Evolutionary conservation across 2,888 invertebrate genomes (phyloP), one percentile per base, ranked within the genome.

Genomic region (Morinoia aosen): DNA sequence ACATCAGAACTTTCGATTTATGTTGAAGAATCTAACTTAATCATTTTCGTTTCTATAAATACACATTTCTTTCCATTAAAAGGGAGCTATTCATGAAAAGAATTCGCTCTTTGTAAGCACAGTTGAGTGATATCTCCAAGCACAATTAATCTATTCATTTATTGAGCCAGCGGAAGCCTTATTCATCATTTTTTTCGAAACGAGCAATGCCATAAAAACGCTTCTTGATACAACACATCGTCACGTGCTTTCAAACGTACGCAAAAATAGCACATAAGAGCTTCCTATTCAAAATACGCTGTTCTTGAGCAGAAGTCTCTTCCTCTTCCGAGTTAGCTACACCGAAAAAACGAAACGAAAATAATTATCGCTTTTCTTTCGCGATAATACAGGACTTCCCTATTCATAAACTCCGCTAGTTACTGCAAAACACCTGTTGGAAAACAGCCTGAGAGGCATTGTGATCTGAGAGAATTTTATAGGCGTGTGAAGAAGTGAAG

Each of bases 371-470:
- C 76, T 76, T 76, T 33, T 33, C 76, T 76, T 76, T 33, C 25
- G 76, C 10, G 76, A 76, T 76, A 76, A 76, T 76, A 76, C 76
- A 10, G 25, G 76, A 76, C 76, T 76, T 33, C 76, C 25, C 76
- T 76, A 76, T 76, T 76, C 76, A 76, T 76, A 76, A 76, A 76
- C 76, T 76, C 33, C 25, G 76, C 76, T 76, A 76, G 76, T 76
- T 76, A 33, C 76, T 76, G 76, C 33, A 76, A 76, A 76, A 76
- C 76, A 76, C 76, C 76, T 76, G 76, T 76, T 76, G 76, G 33
- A 76, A 76, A 76, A 76, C 76, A 76, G 76, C 76, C 76, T 76
- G 76, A 33, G 25, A 33, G 76, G 76, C 33, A 76, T 76, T 76
- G 76, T 76, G 76, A 10, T 76, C 76, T 76, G 33, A 76, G 25